phyloP scores from a whole-genome alignment of 2,797 vertebrate species.

The Xenopus petersii region DNA sequence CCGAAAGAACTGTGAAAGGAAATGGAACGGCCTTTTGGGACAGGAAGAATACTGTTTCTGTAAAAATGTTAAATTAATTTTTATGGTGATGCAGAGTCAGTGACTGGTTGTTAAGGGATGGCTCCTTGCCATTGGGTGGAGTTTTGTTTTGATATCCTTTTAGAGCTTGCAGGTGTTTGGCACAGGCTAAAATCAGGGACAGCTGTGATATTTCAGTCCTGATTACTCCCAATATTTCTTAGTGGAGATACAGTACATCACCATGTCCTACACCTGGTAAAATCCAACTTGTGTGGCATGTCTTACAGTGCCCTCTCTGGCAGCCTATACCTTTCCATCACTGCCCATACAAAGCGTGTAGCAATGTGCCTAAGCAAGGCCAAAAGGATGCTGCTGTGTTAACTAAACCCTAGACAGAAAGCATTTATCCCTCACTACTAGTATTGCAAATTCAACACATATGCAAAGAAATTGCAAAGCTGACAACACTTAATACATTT shows the following conservation, averaged over 20 bases:
- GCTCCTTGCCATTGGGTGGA: slow-evolving; percentile 71
- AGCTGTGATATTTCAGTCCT: slow-evolving; percentile 74
- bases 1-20: slow-evolving; percentile 60
- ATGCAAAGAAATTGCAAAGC: slow-evolving; percentile 22
- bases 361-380: neutral
- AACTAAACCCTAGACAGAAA: neutral
- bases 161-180: slow-evolving; percentile 79
- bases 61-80: slow-evolving; percentile 71
- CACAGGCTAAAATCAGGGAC: slow-evolving; percentile 65
- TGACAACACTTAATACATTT: slow-evolving; percentile 41
- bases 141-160: slow-evolving; percentile 77
- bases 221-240: slow-evolving; percentile 71
- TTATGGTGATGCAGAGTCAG: slow-evolving; percentile 69
- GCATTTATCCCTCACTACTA: slow-evolving; percentile 22
- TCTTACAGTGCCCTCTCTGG: slow-evolving; percentile 49
- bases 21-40: slow-evolving; percentile 65
- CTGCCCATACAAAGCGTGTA: neutral
- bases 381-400: neutral
- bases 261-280: slow-evolving; percentile 72
- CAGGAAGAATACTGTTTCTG: slow-evolving; percentile 67
- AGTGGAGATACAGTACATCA: slow-evolving; percentile 65
- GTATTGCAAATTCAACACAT: slow-evolving; percentile 33
- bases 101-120: slow-evolving; percentile 68
- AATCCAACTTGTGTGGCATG: slow-evolving; percentile 72
- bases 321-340: neutral